These are phyloP conservation scores for Mercenaria mercenaria DNA, from an alignment of 1,140 invertebrate species.

Conservation along the genomic window DNA sequence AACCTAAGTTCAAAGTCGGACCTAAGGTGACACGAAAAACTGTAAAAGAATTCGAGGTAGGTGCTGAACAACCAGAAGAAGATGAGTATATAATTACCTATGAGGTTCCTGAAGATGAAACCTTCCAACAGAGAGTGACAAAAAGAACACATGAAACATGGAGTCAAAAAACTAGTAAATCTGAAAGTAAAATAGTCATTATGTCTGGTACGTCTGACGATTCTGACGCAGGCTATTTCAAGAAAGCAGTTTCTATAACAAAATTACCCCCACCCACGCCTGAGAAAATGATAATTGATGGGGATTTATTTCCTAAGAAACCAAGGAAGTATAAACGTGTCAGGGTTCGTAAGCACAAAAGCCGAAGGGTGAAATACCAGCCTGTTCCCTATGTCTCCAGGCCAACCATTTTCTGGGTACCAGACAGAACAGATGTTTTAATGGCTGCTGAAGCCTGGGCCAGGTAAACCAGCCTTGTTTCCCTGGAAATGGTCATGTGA, in stretches of 20 bases:
- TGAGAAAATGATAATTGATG: constrained; percentile 45
- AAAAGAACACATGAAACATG: neutral
- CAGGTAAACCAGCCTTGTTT: constrained; percentile 53
- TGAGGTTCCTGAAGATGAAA: neutral
- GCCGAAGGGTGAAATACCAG: constrained; percentile 44
- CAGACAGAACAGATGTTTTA: constrained; percentile 75
- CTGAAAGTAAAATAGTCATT: constrained; percentile 43
- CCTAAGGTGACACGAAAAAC: neutral
- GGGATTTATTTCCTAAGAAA: constrained; percentile 28
- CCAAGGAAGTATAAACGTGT: constrained; percentile 56
- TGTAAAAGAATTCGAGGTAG: neutral
- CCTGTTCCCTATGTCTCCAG: constrained; percentile 71
- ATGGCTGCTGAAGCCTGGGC: constrained; percentile 62
- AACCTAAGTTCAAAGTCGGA: neutral
- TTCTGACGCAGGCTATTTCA: constrained; percentile 41
- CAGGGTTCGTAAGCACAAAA: constrained; percentile 66
- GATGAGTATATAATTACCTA: constrained; percentile 18
- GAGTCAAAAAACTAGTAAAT: neutral
- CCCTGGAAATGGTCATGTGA: constrained; percentile 61
- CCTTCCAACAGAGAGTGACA: neutral
- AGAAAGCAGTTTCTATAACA: constrained; percentile 52
- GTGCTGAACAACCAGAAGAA: neutral
- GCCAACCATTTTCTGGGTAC: constrained; percentile 63
- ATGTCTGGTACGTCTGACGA: constrained; percentile 41
- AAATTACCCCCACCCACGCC: constrained; percentile 58